Base-by-base conservation (phyloP, 2,888 invertebrate species). In the Octonoba sinensis region DNA sequence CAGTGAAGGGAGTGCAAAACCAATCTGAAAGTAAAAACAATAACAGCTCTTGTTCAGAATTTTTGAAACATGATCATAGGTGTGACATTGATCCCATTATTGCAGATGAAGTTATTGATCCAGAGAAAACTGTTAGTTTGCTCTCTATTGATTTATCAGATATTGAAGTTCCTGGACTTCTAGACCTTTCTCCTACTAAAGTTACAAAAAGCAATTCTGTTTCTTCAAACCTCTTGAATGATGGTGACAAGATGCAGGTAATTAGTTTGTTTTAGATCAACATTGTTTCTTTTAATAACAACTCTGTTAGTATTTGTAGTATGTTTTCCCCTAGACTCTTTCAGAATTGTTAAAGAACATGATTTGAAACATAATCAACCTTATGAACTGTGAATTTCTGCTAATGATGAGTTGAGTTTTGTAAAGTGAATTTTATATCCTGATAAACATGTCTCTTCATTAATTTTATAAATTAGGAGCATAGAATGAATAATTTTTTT, bases 101-200 rank as follows among this genome's bases (percentile, higher is more conserved):
- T 66, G 76, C 76, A 16, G 75, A 82, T 77, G 70, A 73, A 27
- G 60, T 76, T 49, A 67, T 76, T 46, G 82, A 82, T 51, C 74
- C 74, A 59, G 79, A 81, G 49, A 81, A 69, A 15, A 81, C 79
- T 11, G 73, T 60, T 62, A 81, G 79, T 36, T 62, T 81, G 22
- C 46, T 73, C 22, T 56, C 67, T 0, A 67, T 69, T 62, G 72
- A 81, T 64, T 54, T 81, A 8, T 82, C 84, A 46, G 71, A 83
- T 27, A 74, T 85, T 69, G 84, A 85, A 46, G 85, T 85, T 66
- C 87, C 87, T 27, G 87, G 87, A 46, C 84, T 88, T 57, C 76
- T 88, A 18, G 87, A 88, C 84, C 84, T 87, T 27, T 88, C 88
- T n/a, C 87, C 88, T 16, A 87, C 87, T n/a, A 82, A 72, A 59